Evolutionary conservation across 2,113 vertebrate species (phyloP), one percentile per base, ranked within the genome.

Genomic region (Equus przewalskii): DNA sequence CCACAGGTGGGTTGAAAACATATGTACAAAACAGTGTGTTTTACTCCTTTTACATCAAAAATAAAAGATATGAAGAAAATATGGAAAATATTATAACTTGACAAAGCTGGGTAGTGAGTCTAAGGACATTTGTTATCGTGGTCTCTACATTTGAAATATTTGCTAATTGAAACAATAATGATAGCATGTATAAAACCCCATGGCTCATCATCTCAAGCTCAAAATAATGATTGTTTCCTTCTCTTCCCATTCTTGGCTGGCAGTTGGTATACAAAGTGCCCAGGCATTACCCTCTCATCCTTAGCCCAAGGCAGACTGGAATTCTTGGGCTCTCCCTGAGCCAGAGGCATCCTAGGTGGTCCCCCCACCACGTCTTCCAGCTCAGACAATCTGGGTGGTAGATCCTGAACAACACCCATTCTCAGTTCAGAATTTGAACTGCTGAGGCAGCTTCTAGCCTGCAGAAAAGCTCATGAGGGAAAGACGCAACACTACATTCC

Each of bases 331-430:
- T 96, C 36, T 88, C 89, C 76, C 80, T 86, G 85, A 92, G 93
- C 95, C 95, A 94, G 78, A 91, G 54, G 10, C 85, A 96, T 49
- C 93, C 60, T 93, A 91, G 91, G 89, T 97, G 96, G 91, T 94
- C 91, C 80, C 26, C 7, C 13, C 21, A 26, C 51, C n/a, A 1
- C 24, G 26, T 73, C 93, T 96, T 70, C 76, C 22, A 78, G 46
- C 85, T 97, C 73, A 86, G 67, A 79, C 91, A 81, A 30, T 88
- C 95, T 96, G 91, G 83, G 93, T 85, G 96, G 88, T 96, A 96
- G 89, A 3, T 49, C 46, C 30, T 87, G 28, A 90, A 70, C 87
- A 67, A 81, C 33, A 56, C 81, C 65, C 80, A 67, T 97, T 87
- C 88, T 96, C 51, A 81, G 24, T 18, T 12, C 60, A 91, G 80